A percentile compares a stretch with the other conserved stretches of the same genome.
These are phyloP conservation scores for Deilephila porcellus DNA, from an alignment of 2,888 invertebrate genomes.

Conservation along the genomic window DNA sequence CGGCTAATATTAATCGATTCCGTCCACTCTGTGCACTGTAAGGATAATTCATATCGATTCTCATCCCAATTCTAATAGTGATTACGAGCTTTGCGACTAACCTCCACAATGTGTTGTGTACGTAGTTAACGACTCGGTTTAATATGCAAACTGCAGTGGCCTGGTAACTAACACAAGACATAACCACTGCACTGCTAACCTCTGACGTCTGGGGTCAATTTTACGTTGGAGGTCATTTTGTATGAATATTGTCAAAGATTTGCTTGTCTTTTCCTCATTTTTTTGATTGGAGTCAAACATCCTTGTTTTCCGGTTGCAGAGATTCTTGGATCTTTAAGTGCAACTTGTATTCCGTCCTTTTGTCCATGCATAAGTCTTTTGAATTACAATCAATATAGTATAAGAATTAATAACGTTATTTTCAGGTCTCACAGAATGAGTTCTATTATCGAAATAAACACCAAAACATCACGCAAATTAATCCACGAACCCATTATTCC, in stretches of 20 bases:
- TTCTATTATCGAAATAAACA: neutral
- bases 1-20: neutral
- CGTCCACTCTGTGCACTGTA: neutral
- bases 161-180: slow-evolving; percentile 4
- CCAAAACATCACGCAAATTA: neutral
- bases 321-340: too few relatives aligned
- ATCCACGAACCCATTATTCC: neutral
- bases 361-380: too few relatives aligned
- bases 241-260: neutral
- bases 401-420: too few relatives aligned
- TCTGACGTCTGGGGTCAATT: neutral
- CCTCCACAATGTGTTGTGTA: neutral
- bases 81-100: slow-evolving; percentile 2
- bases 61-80: slow-evolving; percentile 10
- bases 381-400: too few relatives aligned
- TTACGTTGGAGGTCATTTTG: neutral
- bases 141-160: slow-evolving; percentile 26
- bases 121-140: slow-evolving; percentile 16
- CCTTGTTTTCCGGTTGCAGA: too few relatives aligned
- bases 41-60: slow-evolving; percentile 2
- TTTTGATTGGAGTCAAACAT: too few relatives aligned
- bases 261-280: neutral
- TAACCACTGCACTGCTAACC: slow-evolving; percentile 4
- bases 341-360: too few relatives aligned
- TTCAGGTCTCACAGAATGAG: too few relatives aligned